Evolutionary conservation across 2,888 invertebrate genomes (phyloP), one percentile per base, ranked within the genome.

Genomic region (Watsonalla binaria): DNA sequence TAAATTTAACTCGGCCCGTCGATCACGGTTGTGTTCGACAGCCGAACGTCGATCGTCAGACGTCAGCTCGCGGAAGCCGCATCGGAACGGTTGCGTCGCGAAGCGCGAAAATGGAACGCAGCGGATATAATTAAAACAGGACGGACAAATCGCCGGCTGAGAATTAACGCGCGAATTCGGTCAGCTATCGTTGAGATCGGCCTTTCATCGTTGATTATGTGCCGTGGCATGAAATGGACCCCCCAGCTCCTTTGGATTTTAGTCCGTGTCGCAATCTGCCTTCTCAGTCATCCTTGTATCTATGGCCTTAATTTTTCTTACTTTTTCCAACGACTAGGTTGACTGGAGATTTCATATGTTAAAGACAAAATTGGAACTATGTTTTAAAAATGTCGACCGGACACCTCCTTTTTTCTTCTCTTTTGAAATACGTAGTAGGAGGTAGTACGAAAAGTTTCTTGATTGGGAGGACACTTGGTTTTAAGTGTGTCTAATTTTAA

Each of bases 41-140:
- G 70, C 65, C 80, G 74, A 81, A 83, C 76, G 72, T 73, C 69
- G 70, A 75, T 11, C 42, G 72, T 68, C 74, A 72, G 37, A 64
- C 78, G 68, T 69, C 72, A 72, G 67, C 70, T 81, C 78, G 72
- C 88, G 89, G 88, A 88, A 87, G 88, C 80, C 64, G 59, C 65
- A 70, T 72, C 76, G 72, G 68, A 72, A 71, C 72, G 66, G 73
- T 76, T 76, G 75, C 78, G 80, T 72, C 75, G 78, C 75, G 76
- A 76, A 67, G 73, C 73, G 75, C 76, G 82, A 87, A 89, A 89
- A 89, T 88, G 87, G 89, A 85, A 82, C 88, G 73, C 84, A 82
- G 86, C 85, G 86, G 87, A 81, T 90, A 89, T 89, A 88, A 88
- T 88, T 90, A 90, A 86, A 86, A 84, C 84, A 71, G 74, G 77